Percentiles rank a stretch among this genome's conserved stretches.
These are phyloP conservation scores for Antheraea assamensis DNA, from an alignment of 2,888 invertebrate genomes.

Conservation along the genomic window DNA sequence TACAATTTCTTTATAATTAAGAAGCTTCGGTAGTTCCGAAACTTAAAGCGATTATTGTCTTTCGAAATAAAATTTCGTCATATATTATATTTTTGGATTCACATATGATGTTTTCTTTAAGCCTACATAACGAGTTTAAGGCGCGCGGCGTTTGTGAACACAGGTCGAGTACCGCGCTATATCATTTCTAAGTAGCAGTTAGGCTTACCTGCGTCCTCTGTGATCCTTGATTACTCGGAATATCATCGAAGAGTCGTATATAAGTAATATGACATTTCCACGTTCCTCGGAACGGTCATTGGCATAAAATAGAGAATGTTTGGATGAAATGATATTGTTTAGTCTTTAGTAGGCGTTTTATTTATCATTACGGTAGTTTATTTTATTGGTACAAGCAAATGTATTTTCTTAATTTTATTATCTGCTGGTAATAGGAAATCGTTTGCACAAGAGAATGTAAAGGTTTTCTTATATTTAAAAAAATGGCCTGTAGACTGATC, in stretches of 20 bases:
- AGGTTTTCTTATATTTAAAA: neutral
- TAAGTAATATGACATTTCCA: neutral
- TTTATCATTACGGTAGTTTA: neutral
- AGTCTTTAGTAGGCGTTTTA: neutral
- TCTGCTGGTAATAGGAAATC: neutral
- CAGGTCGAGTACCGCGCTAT: neutral
- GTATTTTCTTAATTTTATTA: no score
- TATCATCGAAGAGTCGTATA: neutral
- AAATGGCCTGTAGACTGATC: neutral
- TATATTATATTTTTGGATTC: neutral
- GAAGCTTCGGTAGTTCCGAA: neutral
- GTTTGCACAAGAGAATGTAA: neutral
- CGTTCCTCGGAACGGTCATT: neutral
- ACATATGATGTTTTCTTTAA: neutral
- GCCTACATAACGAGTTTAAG: neutral
- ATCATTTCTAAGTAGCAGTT: slow-evolving; percentile 12
- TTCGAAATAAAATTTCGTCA: neutral
- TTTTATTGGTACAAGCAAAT: no score
- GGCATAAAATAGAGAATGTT: neutral
- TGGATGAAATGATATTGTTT: neutral
- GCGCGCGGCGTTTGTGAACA: neutral
- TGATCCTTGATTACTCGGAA: slow-evolving; percentile 9
- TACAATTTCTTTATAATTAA: neutral
- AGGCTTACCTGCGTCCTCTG: neutral
- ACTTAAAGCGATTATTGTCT: neutral